Base-by-base conservation (phyloP, 1,140 invertebrate species). In the Atta texana region DNA sequence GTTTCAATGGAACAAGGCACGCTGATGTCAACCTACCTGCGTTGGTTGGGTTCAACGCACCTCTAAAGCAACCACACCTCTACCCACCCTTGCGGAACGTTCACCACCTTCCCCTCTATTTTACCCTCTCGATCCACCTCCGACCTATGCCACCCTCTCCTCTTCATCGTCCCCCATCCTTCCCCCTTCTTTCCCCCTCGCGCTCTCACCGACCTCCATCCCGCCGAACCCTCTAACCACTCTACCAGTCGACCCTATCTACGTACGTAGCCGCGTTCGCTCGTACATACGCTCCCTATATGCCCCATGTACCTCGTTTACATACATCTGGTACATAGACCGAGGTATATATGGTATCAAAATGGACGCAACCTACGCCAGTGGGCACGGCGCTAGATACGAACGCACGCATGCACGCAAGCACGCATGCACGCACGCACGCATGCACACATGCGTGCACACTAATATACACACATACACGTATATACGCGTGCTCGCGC, bases 1-100 rank as follows among this genome's bases (percentile, higher is more conserved):
- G 92, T 93, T 92, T 92, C 92, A 92, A 93, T 93, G 92, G 89
- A 92, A 93, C 93, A 91, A 93, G 92, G 91, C 91, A 92, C 88
- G 90, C 68, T 84, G 91, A 93, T 93, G 93, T 93, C 93, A 93
- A 93, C 90, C 91, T 92, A 93, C 93, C 93, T 93, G 92, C 90
- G 90, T 91, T 66, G 92, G 86, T 92, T 66, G 93, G 92, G 92
- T 94, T 94, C 92, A 93, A 93, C 92, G 93, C 91, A 94, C 92
- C 92, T 93, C 93, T 91, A 93, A 93, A 93, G 92, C 92, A 93
- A 94, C 92, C 92, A 92, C 91, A 93, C 92, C 91, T 92, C 90
- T 87, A 89, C 87, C 91, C 81, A 87, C 89, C 91, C 89, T 89
- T 87, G 69, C 89, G 87, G 84, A 92, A 91, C 90, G 89, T 92